Percentiles rank a stretch among this genome's conserved stretches.
Conservation (phyloP, 2,113 vertebrate species). For the Albula glossodonta region DNA sequence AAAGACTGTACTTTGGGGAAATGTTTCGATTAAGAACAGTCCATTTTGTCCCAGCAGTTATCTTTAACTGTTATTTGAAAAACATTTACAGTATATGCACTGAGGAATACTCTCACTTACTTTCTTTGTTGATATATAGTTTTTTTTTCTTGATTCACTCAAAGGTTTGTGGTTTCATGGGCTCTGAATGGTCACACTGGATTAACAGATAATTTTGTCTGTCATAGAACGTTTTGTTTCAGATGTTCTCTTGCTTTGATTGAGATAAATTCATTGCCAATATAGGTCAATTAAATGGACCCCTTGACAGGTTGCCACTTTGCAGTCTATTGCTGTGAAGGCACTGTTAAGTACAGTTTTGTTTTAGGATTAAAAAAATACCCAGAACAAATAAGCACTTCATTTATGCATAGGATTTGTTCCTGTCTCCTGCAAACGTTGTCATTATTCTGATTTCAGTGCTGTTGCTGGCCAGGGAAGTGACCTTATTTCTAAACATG, state of each 20-base stretch:
- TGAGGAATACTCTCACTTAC: too few relatives aligned
- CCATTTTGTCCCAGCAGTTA: not conserved
- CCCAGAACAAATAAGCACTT: not conserved
- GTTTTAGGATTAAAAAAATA: not conserved
- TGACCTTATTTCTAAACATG: conserved; percentile 20
- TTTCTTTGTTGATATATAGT: not conserved
- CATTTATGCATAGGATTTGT: not conserved
- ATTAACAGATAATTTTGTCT: not conserved
- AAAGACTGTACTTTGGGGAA: too few relatives aligned
- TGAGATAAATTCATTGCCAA: not conserved
- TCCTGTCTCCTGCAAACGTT: not conserved
- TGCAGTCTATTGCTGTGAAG: not conserved
- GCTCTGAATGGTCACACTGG: not conserved
- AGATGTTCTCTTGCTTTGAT: not conserved
- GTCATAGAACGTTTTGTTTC: not conserved
- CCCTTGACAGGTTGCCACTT: not conserved
- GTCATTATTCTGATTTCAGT: not conserved
- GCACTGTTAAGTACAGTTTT: not conserved
- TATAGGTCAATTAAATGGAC: not conserved
- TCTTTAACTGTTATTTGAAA: not conserved
- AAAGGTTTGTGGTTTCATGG: not conserved
- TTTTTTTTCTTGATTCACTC: not conserved
- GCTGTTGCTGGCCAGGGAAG: not conserved
- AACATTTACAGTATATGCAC: not conserved
- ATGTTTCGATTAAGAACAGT: not conserved